These are phyloP conservation scores for Ochotona curzoniae DNA, from an alignment of 2,113 vertebrate species.

Conservation along the genomic window DNA sequence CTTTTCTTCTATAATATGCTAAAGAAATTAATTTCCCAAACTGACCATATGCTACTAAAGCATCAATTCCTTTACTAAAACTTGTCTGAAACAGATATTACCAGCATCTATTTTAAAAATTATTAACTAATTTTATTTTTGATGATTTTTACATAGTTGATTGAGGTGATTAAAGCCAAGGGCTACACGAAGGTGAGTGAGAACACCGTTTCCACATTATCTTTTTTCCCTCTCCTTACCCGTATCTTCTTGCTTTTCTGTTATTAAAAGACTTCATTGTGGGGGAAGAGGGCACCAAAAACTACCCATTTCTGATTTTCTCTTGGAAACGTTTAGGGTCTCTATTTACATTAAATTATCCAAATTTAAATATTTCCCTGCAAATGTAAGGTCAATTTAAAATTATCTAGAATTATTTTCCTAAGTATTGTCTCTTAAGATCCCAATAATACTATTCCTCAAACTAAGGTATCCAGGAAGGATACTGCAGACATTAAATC, in stretches of 20 bases:
- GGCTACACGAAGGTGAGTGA: too few relatives aligned
- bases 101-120: neutral
- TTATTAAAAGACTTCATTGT: neutral
- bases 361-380: constrained; percentile 51
- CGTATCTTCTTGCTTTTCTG: constrained; percentile 2
- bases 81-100: constrained; percentile 21
- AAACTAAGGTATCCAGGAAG: neutral
- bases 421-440: neutral
- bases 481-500: neutral
- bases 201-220: too few relatives aligned
- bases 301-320: neutral
- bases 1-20: constrained; percentile 51
- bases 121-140: neutral
- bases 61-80: constrained; percentile 54
- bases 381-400: constrained; percentile 44
- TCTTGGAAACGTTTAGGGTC: neutral
- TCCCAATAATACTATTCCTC: neutral
- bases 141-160: too few relatives aligned
- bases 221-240: neutral
- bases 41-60: constrained; percentile 11
- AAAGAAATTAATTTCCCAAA: constrained; percentile 61
- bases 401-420: neutral
- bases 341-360: constrained; percentile 52
- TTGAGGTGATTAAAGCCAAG: too few relatives aligned
- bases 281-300: neutral